These are phyloP conservation scores for Ormyrus nitidulus DNA, from an alignment of 2,888 invertebrate species.

Conservation along the genomic window DNA sequence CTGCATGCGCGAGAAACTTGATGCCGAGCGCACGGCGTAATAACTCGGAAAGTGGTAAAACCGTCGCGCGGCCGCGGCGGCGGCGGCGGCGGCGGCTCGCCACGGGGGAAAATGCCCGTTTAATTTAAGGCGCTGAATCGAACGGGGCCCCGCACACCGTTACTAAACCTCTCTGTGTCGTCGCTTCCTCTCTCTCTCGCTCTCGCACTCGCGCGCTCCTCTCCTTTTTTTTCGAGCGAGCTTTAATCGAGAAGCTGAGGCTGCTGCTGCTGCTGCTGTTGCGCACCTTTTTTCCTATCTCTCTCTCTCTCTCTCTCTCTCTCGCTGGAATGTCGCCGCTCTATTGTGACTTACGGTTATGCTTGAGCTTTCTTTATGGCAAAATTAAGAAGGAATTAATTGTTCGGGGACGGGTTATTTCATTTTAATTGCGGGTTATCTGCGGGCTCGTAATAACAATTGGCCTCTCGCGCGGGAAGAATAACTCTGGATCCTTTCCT, in stretches of 20 bases:
- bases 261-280: too few species aligned
- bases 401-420: constrained; percentile 9
- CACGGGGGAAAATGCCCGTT: constrained; percentile 13
- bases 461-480: too few species aligned
- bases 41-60: constrained; percentile 51
- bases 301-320: neutral
- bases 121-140: constrained; percentile 46
- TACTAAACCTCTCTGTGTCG: neutral
- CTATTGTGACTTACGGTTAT: constrained; percentile 29
- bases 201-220: neutral
- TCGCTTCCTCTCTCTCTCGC: neutral
- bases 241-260: constrained; percentile 2
- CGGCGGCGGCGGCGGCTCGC: neutral
- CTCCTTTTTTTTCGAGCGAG: neutral
- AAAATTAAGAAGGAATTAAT: constrained; percentile 3
- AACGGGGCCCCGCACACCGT: neutral
- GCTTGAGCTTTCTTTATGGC: neutral
- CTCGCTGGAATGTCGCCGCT: neutral
- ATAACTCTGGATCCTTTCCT: too few species aligned
- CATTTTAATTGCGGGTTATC: constrained; percentile 3
- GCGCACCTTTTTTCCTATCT: neutral
- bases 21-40: constrained; percentile 40
- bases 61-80: neutral
- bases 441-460: too few species aligned
- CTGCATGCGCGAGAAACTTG: constrained; percentile 38